These are phyloP conservation scores for Bubo scandiacus DNA, from an alignment of 2,113 vertebrate species.

Conservation along the genomic window DNA sequence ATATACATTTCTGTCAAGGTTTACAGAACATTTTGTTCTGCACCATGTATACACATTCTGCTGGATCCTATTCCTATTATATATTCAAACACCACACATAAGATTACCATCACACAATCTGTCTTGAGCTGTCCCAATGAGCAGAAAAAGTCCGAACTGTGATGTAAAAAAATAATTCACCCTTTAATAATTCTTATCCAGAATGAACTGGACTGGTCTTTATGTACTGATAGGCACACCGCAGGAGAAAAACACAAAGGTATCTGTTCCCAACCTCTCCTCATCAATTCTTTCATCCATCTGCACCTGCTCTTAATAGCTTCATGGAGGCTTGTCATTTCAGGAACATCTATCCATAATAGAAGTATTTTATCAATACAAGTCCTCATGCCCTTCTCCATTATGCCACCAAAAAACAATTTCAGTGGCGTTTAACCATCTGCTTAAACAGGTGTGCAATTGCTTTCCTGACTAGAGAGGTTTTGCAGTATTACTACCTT, in stretches of 20 bases:
- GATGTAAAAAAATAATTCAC: not conserved
- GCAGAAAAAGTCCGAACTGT: not conserved
- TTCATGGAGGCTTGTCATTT: not conserved
- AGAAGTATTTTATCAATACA: not conserved
- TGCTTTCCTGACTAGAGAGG: not conserved
- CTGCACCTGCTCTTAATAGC: not conserved
- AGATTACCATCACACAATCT: constrained; percentile 54
- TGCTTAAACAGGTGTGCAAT: not conserved
- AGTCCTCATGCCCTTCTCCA: not conserved
- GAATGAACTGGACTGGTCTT: not conserved
- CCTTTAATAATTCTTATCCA: not conserved
- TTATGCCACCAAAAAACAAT: not conserved
- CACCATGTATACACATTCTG: constrained; percentile 39
- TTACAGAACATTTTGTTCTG: constrained; percentile 66
- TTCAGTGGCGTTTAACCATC: not conserved
- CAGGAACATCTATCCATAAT: not conserved
- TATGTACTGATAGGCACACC: not conserved
- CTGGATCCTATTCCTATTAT: constrained; percentile 33
- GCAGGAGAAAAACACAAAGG: not conserved
- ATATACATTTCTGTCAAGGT: constrained; percentile 51
- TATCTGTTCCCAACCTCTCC: not conserved
- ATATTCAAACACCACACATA: constrained; percentile 44
- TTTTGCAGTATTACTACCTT: not conserved
- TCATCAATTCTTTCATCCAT: not conserved
- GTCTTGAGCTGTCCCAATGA: constrained; percentile 29